Conservation (phyloP, 2,888 invertebrate genomes). For the Pollenia amentaria region DNA sequence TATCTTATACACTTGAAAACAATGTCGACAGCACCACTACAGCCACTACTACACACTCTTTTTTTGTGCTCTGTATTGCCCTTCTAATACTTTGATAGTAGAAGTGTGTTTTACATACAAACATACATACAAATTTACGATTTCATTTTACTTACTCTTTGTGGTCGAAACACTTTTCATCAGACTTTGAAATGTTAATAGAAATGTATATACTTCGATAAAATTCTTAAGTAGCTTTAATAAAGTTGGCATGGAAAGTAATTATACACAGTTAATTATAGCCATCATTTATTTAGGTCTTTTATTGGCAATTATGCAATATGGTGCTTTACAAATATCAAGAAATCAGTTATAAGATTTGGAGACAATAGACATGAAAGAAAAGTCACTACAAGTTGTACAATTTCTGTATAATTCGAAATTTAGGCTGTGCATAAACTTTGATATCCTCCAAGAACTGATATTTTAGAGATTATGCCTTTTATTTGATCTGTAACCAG, state of each 20-base stretch:
- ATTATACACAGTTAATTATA: too few species aligned
- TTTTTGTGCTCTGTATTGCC: not conserved
- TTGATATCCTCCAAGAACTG: too few species aligned
- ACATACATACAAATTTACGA: not conserved
- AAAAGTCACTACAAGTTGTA: too few species aligned
- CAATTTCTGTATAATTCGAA: too few species aligned
- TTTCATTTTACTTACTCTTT: not conserved
- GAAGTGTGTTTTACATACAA: not conserved
- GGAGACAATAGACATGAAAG: too few species aligned
- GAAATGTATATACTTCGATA: not conserved
- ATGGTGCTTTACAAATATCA: too few species aligned
- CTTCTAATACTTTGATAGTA: not conserved
- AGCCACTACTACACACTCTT: not conserved
- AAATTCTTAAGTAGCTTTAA: not conserved
- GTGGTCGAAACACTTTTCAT: not conserved
- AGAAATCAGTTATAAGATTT: too few species aligned
- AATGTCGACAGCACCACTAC: not conserved
- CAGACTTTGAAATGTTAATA: not conserved
- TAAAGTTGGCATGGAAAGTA: not conserved
- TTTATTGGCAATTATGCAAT: too few species aligned
- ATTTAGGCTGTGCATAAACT: too few species aligned
- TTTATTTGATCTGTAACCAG: too few species aligned
- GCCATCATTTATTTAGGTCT: too few species aligned
- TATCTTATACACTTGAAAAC: constrained; percentile 36
- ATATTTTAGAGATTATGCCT: too few species aligned